Evolutionary conservation across 2,888 invertebrate genomes (phyloP), one percentile per base, ranked within the genome.

Genomic region (Archips xylosteana): DNA sequence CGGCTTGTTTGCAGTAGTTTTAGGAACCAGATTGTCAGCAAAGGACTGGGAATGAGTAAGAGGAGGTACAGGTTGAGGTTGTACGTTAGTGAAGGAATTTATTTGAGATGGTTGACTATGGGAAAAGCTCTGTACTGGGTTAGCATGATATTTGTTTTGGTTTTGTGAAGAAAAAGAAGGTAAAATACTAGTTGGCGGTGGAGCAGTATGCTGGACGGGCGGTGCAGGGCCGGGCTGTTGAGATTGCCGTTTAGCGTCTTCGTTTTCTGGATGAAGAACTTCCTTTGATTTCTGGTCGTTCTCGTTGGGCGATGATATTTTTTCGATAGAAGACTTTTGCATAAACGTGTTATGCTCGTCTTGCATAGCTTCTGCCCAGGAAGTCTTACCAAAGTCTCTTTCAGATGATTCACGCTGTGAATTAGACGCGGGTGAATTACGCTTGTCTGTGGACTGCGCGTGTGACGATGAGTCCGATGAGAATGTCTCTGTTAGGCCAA

Each of bases 281-380:
- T 89, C 87, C 76, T 84, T 88, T 42, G 71, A 51, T 49, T 70
- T 78, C 13, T 77, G 77, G 54, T 89, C 88, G 75, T 59, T 81
- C 49, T 85, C 89, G 82, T 87, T 89, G 13, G 81, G 71, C 59
- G 80, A 57, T 45, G 76, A 57, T 63, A 81, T 76, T 81, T 87
- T 89, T 75, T 92, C 91, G 51, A 84, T 62, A 10, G 82, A 71
- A 76, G 75, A 75, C 79, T 76, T 65, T 23, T 42, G 39, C 6
- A 74, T 79, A 49, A 79, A 81, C 72, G 78, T 84, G 70, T 70
- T 82, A 71, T 87, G 79, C 70, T 94, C 94, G 66, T 95, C 95
- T 79, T 91, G 93, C 47, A 92, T 80, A 36, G 85, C 89, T 76
- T 95, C 95, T 47, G 95, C 95, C 95, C 95, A 95, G 1, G 94